Conservation (phyloP, 2,113 vertebrate species). For the Patagioenas fasciata region DNA sequence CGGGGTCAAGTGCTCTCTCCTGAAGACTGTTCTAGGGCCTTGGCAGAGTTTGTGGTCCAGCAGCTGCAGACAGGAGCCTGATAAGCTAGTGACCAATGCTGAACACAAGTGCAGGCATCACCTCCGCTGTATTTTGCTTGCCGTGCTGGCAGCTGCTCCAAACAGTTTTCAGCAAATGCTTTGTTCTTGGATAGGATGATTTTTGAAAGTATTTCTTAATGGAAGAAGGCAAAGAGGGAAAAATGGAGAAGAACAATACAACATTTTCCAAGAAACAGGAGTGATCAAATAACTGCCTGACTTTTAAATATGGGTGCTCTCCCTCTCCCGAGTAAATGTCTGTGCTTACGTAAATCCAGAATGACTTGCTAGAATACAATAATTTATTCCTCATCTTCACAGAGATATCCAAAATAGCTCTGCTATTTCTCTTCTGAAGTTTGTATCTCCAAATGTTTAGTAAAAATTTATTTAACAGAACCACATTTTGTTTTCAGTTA, state of each 20-base stretch:
- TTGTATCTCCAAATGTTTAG: not conserved
- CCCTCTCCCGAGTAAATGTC: not conserved
- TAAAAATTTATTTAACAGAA: not conserved
- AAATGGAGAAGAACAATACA: not conserved
- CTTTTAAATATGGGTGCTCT: not conserved
- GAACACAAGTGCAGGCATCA: not conserved
- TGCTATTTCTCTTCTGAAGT: not conserved
- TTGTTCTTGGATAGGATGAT: not conserved
- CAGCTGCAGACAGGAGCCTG: not conserved
- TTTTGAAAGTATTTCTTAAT: not conserved
- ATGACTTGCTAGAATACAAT: not conserved
- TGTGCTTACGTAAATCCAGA: not conserved
- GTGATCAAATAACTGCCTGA: not conserved
- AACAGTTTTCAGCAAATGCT: not conserved
- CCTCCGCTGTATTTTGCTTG: not conserved
- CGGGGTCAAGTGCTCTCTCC: no score
- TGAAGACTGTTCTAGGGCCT: not conserved
- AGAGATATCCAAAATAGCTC: not conserved
- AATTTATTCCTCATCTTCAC: not conserved
- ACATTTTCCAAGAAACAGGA: not conserved
- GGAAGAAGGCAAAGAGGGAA: not conserved
- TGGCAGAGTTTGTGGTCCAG: fast-evolving
- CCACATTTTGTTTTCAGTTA: not conserved
- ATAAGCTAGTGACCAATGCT: not conserved
- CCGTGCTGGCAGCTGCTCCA: not conserved